Evolutionary conservation across 2,888 invertebrate genomes (phyloP).

Genomic region (Teinopalpus imperialis): DNA sequence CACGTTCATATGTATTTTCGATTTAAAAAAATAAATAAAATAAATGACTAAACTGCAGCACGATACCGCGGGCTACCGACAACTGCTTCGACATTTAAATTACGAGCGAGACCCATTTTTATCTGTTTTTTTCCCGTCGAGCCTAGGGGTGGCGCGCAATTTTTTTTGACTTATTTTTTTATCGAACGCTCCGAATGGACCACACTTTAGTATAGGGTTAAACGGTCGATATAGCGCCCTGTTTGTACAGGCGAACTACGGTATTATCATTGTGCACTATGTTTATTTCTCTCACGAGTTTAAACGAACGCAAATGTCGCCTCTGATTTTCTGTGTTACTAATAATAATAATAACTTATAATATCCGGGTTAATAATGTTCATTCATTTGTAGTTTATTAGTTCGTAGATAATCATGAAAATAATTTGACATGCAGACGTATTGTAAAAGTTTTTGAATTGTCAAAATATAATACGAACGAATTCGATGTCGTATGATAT

Average conservation of each 20-base stretch:
- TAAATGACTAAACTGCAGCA: conserved; percentile 37
- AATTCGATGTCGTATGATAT: too few relatives aligned
- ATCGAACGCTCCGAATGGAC: conserved; percentile 48
- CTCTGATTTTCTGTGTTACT: too few relatives aligned
- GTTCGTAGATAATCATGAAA: too few relatives aligned
- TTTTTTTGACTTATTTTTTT: conserved; percentile 56
- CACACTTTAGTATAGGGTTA: conserved; percentile 63
- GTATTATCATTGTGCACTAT: conserved; percentile 21
- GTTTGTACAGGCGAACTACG: conserved; percentile 34
- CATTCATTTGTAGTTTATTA: too few relatives aligned
- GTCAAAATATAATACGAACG: too few relatives aligned
- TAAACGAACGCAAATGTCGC: too few relatives aligned
- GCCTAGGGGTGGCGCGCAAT: conserved; percentile 71
- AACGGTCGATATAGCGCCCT: conserved; percentile 56
- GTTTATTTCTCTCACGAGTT: conserved; percentile 7
- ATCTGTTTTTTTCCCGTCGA: conserved; percentile 68
- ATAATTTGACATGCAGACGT: too few relatives aligned
- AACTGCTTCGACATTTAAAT: conserved; percentile 76
- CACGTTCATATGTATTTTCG: too few relatives aligned
- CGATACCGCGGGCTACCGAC: conserved; percentile 60
- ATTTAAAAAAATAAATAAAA: conserved; percentile 28
- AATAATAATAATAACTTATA: too few relatives aligned
- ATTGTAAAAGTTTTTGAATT: too few relatives aligned
- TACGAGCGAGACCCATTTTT: conserved; percentile 73
- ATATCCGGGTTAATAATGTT: too few relatives aligned